Percentiles rank a stretch among this genome's conserved stretches.
Conservation (phyloP, 2,113 vertebrate genomes). For the Platanista minor region DNA sequence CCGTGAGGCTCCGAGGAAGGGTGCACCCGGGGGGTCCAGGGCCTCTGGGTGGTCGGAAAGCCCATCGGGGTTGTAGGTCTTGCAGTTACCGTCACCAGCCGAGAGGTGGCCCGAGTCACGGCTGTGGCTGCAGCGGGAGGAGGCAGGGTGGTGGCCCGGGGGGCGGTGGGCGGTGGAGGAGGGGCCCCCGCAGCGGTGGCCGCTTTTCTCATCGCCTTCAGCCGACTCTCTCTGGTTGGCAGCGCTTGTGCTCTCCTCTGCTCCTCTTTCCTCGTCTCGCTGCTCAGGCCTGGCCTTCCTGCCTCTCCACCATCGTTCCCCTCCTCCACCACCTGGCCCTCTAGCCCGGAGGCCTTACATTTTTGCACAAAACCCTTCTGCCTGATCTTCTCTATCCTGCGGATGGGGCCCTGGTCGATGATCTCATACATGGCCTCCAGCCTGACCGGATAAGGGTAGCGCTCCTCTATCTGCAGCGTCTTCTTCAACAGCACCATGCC, state of each 20-base stretch:
- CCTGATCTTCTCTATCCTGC: constrained; percentile 92
- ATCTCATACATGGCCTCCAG: constrained; percentile 97
- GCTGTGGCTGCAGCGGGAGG: constrained; percentile 79
- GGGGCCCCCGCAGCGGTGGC: constrained; percentile 57
- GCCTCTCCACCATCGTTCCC: constrained; percentile 58
- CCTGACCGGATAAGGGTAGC: constrained; percentile 96
- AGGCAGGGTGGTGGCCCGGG: constrained; percentile 72
- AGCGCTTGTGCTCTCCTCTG: constrained; percentile 70
- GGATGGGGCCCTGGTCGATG: constrained; percentile 93
- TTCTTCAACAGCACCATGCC: constrained; percentile 97
- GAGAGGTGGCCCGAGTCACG: constrained; percentile 71
- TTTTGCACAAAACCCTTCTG: constrained; percentile 97
- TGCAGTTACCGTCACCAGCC: constrained; percentile 64
- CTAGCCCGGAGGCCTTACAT: constrained; percentile 92
- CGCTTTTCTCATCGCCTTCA: constrained; percentile 78
- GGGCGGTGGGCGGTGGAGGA: constrained; percentile 63
- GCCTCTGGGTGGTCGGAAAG: constrained; percentile 77
- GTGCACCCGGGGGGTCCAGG: constrained; percentile 76
- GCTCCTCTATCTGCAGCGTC: constrained; percentile 95
- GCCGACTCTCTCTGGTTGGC: constrained; percentile 75
- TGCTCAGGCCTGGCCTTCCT: constrained; percentile 35
- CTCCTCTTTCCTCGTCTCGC: constrained; percentile 82
- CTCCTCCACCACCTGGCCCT: constrained; percentile 91
- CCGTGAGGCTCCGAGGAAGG: constrained; percentile 73
- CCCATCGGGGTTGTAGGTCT: constrained; percentile 73